These are phyloP conservation scores for Phaenicophaeus curvirostris DNA, from an alignment of 2,797 vertebrate genomes.

Conservation along the genomic window DNA sequence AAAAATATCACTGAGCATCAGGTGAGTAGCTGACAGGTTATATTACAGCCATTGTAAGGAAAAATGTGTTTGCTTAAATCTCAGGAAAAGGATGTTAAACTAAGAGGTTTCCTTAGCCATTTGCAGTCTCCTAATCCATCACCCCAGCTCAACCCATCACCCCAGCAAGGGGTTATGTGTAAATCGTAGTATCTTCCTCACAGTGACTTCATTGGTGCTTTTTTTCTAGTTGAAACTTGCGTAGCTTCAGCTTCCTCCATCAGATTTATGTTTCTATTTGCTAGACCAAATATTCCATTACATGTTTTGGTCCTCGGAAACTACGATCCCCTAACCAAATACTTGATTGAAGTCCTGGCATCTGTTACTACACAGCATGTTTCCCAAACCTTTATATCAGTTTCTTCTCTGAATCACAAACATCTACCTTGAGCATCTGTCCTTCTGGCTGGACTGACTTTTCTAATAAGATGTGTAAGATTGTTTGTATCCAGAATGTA, in stretches of 20 bases:
- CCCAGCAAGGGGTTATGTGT: background rate
- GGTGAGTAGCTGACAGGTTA: constrained; percentile 3
- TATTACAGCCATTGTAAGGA: constrained; percentile 5
- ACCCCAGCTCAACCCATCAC: background rate
- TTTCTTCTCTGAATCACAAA: background rate
- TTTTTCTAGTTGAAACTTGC: background rate
- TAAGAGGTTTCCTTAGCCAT: constrained; percentile 22
- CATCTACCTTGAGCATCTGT: background rate
- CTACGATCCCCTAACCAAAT: background rate
- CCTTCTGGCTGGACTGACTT: background rate
- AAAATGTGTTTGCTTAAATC: constrained; percentile 38
- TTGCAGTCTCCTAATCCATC: constrained; percentile 6
- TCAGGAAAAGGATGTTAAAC: constrained; percentile 13
- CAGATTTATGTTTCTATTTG: constrained; percentile 40
- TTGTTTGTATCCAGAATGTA: background rate
- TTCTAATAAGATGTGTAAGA: background rate
- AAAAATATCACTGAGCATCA: background rate
- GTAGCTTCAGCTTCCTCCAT: background rate
- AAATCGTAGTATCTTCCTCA: background rate
- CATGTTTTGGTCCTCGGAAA: background rate
- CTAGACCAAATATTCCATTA: constrained; percentile 17
- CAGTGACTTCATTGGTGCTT: background rate
- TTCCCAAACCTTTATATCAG: constrained; percentile 31
- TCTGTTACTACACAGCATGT: background rate
- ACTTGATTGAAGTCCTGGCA: background rate